Evolutionary conservation across 2,888 invertebrate genomes (phyloP).

Genomic region (Rotaria macrura): DNA sequence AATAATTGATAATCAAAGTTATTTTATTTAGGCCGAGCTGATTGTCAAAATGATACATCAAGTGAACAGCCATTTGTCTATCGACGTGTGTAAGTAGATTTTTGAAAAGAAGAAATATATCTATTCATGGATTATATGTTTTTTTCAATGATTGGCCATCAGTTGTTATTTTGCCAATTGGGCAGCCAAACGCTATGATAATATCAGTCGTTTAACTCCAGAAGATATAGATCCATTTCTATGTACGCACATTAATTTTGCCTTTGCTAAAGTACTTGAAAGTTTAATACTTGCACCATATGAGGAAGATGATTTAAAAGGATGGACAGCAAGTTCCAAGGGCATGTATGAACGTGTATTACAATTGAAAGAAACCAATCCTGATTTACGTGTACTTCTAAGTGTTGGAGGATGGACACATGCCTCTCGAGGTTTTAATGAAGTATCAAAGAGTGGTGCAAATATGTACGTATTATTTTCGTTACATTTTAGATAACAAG

Average conservation of each 20-base stretch:
- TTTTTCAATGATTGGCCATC: not conserved
- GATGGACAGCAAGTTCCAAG: slow-evolving; percentile 22
- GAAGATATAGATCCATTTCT: slow-evolving; percentile 33
- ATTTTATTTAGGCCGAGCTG: not conserved
- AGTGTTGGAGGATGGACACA: slow-evolving; percentile 34
- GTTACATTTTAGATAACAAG: too few species aligned
- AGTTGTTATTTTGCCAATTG: slow-evolving; percentile 34
- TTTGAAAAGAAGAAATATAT: too few species aligned
- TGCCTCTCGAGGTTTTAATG: slow-evolving; percentile 24
- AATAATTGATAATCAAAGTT: not conserved
- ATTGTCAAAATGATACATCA: slow-evolving; percentile 13
- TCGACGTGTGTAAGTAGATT: not conserved
- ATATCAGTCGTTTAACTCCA: slow-evolving; percentile 29
- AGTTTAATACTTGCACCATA: slow-evolving; percentile 26
- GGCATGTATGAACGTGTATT: slow-evolving; percentile 32
- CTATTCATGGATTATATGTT: not conserved
- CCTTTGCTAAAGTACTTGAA: slow-evolving; percentile 32
- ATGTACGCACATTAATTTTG: slow-evolving; percentile 34
- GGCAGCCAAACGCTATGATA: slow-evolving; percentile 30
- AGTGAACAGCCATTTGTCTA: not conserved
- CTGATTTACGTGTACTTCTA: slow-evolving; percentile 29
- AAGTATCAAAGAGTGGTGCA: not conserved
- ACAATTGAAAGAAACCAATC: slow-evolving; percentile 24
- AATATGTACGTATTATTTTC: not conserved
- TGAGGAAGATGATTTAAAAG: slow-evolving; percentile 33